Evolutionary conservation across 2,888 invertebrate genomes (phyloP).

Genomic region (Cacoxenus indagator): DNA sequence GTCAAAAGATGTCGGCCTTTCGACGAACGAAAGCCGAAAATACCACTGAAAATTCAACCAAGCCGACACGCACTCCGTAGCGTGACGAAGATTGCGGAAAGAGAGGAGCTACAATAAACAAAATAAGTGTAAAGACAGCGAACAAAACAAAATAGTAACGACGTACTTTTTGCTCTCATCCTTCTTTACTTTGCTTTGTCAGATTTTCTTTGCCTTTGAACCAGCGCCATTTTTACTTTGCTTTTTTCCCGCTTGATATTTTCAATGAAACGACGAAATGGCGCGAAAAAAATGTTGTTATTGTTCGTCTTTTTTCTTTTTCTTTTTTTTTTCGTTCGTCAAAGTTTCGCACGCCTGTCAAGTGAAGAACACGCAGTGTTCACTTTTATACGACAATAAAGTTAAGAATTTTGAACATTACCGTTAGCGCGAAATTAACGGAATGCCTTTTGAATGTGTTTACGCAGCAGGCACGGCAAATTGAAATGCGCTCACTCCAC

Average conservation of each 20-base stretch:
- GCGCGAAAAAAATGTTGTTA: constrained; percentile 53
- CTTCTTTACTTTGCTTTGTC: background rate
- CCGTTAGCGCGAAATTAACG: constrained; percentile 64
- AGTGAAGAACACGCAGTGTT: constrained; percentile 38
- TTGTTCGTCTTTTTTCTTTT: constrained; percentile 36
- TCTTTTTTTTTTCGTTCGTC: constrained; percentile 24
- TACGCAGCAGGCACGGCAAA: background rate
- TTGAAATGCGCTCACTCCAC: background rate
- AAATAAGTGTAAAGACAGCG: constrained; percentile 34
- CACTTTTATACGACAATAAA: constrained; percentile 59
- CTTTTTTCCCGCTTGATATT: background rate
- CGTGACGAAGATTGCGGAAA: constrained; percentile 9
- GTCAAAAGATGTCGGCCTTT: background rate
- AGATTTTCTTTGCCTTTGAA: constrained; percentile 28
- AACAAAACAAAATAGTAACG: constrained; percentile 58
- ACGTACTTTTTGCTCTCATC: constrained; percentile 29
- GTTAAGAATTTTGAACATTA: constrained; percentile 63
- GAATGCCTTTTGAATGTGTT: constrained; percentile 43
- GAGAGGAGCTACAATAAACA: constrained; percentile 59
- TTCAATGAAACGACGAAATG: constrained; percentile 48
- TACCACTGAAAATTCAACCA: constrained; percentile 10
- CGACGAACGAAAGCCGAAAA: background rate
- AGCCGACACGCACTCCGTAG: constrained; percentile 5
- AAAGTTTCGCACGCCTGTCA: background rate
- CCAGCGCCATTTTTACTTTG: constrained; percentile 43